Conservation (phyloP, 2,888 invertebrate species). For the Agrypnus murinus region DNA sequence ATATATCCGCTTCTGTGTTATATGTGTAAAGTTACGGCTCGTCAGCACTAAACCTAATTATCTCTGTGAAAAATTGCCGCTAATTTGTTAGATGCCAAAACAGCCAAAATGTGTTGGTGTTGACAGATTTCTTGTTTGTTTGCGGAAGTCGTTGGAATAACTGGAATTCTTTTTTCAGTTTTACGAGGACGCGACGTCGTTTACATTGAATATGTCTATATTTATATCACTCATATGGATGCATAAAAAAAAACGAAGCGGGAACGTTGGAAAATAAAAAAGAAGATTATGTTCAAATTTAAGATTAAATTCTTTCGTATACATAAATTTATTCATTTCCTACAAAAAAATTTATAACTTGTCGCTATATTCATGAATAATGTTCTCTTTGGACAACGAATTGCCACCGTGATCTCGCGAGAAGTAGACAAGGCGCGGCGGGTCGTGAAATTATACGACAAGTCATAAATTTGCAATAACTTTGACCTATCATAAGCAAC, state of each 20-base stretch:
- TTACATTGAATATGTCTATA: too few species aligned
- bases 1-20: slow-evolving; percentile 31
- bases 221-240: too few species aligned
- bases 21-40: slow-evolving; percentile 58
- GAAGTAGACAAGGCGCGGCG: slow-evolving; percentile 34
- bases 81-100: slow-evolving; percentile 61
- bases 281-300: too few species aligned
- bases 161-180: slow-evolving; percentile 26
- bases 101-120: slow-evolving; percentile 42
- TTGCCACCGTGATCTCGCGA: slow-evolving; percentile 24
- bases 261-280: too few species aligned
- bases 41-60: slow-evolving; percentile 65
- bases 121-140: slow-evolving; percentile 52
- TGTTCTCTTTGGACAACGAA: slow-evolving; percentile 27
- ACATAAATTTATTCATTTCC: neutral
- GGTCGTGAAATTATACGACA: slow-evolving; percentile 45
- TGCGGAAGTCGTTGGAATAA: slow-evolving; percentile 48
- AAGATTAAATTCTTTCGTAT: too few species aligned
- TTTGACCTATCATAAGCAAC: slow-evolving; percentile 3
- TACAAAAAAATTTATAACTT: slow-evolving; percentile 25
- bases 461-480: slow-evolving; percentile 30
- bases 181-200: slow-evolving; percentile 12
- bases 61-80: slow-evolving; percentile 65
- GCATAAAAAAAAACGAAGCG: too few species aligned
- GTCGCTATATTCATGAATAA: slow-evolving; percentile 21